phyloP scores from a whole-genome alignment of 2,113 vertebrate species.

The Bubo bubo region DNA sequence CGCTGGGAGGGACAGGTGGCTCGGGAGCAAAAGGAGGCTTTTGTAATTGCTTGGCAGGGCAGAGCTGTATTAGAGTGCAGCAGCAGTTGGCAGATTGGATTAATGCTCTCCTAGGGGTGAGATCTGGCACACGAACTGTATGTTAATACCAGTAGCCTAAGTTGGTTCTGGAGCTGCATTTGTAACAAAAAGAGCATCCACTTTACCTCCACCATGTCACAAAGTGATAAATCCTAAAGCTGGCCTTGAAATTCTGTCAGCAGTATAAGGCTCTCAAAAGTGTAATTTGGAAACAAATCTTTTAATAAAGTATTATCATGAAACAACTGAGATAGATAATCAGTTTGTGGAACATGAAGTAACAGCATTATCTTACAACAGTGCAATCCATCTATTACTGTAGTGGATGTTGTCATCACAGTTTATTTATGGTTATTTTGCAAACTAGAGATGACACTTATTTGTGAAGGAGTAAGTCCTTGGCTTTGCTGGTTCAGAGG shows the following conservation, averaged over 20 bases:
- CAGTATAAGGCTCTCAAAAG: background rate
- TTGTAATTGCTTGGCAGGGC: slow-evolving; percentile 68
- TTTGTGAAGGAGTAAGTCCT: background rate
- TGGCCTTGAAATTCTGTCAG: background rate
- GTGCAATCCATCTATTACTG: background rate
- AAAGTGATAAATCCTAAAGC: background rate
- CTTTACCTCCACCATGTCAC: background rate
- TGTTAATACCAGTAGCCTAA: slow-evolving; percentile 44
- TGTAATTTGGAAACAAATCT: background rate
- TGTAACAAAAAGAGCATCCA: background rate
- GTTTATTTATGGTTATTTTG: background rate
- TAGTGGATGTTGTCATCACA: background rate
- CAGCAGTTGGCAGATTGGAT: slow-evolving; percentile 72
- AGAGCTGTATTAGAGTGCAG: slow-evolving; percentile 26
- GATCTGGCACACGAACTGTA: slow-evolving; percentile 36
- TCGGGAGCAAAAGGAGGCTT: slow-evolving; percentile 32
- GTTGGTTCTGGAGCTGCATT: background rate
- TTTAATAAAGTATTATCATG: slow-evolving; percentile 18
- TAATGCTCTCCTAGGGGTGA: slow-evolving; percentile 28
- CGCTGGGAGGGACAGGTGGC: slow-evolving; percentile 61
- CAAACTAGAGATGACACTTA: background rate
- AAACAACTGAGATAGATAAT: background rate
- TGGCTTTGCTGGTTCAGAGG: background rate
- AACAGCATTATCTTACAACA: background rate
- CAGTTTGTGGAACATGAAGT: background rate